Evolutionary conservation across 2,113 vertebrate genomes (phyloP).

Genomic region (zebrafish (Danio rerio)): GRCz12tu NC_133185.1:11693001-11693500

Average conservation of each 20-base stretch:
- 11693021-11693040: no score
- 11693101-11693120: no score
- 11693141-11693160: no score
- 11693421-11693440: not conserved
- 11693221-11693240: not conserved
- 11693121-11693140: no score
- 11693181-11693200: no score
- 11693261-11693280: not conserved
- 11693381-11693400: constrained; percentile 16
- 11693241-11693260: not conserved
- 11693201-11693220: no score
- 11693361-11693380: constrained; percentile 5
- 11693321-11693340: not conserved
- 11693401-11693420: constrained; percentile 23
- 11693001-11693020: no score
- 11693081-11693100: no score
- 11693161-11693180: no score
- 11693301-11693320: not conserved
- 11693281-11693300: not conserved
- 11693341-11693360: not conserved
- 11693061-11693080: no score
- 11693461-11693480: constrained; percentile 18
- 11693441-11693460: not conserved
- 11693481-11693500: not conserved
- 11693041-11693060: no score